Percentiles rank a stretch among this genome's conserved stretches.
Conservation (phyloP, 2,797 vertebrate species). For the Acanthornis magna region DNA sequence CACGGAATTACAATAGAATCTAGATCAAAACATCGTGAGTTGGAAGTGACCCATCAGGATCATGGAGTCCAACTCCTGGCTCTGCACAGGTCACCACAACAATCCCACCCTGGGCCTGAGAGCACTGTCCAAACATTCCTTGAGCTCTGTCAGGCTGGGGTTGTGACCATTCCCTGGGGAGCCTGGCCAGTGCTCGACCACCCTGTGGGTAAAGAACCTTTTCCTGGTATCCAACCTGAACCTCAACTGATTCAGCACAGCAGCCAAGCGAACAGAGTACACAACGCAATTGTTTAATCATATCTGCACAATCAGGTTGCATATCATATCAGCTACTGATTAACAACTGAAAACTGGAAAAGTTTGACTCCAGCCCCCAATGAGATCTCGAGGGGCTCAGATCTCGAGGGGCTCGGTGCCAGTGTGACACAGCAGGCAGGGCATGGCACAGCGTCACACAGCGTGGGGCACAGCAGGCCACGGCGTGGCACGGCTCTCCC, state of each 20-base stretch:
- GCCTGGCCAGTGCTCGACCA: accelerated
- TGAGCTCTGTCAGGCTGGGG: not conserved
- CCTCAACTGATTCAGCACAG: not conserved
- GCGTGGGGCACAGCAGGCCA: too few relatives aligned
- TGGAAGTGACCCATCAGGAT: not conserved
- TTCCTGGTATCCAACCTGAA: accelerated
- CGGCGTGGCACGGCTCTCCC: too few relatives aligned
- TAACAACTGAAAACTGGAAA: accelerated
- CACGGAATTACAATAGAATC: not conserved
- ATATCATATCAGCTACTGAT: accelerated
- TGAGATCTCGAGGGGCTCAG: accelerated
- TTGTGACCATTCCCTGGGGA: too few relatives aligned
- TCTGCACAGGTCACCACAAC: not conserved
- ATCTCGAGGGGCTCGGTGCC: too few relatives aligned
- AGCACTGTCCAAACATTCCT: accelerated
- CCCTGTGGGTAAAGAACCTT: not conserved
- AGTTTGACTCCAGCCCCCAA: accelerated
- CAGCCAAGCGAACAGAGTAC: accelerated
- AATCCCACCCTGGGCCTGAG: accelerated
- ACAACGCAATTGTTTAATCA: accelerated
- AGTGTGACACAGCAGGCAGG: too few relatives aligned
- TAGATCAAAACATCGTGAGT: accelerated
- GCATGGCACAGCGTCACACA: not conserved
- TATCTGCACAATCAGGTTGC: accelerated
- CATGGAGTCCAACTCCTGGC: accelerated